Evolutionary conservation across 2,888 invertebrate genomes (phyloP), one percentile per base, ranked within the genome.

Genomic region (Norana najaformis): DNA sequence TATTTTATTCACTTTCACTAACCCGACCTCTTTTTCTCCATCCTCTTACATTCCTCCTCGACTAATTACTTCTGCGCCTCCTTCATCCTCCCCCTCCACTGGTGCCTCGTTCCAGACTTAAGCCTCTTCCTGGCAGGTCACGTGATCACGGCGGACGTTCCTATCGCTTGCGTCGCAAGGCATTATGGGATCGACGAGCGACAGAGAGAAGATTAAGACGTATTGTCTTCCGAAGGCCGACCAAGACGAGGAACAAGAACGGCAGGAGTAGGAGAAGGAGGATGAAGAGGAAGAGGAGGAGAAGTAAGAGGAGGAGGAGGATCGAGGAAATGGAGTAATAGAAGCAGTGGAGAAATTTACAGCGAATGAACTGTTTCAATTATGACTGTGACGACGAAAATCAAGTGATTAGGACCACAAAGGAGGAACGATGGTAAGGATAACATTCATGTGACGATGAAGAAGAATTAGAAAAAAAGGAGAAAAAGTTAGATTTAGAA

Each of bases 151-250:
- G 30, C 69, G 69, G n/a, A n/a, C 30, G 69, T 69, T n/a, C 69
- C n/a, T 69, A 69, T 69, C 69, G 69, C 69, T 69, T 30, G 69
- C 85, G 85, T 37, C 85, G 85, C 85, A 37, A 85, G 37, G 85
- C 35, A 85, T 85, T 85, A 37, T 85, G 85, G 85, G 85, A 37
- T 85, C 35, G 85, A 85, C 85, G 20, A 35, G 2, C 69, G 69
- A 8, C 69, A 69, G 69, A 69, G 69, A 69, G 69, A 69, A 69
- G 69, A 69, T 69, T 69, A 69, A 69, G 69, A 69, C 69, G 69
- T n/a, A 69, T 69, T 37, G 85, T 85, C 85, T 85, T 35, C 20
- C 36, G 85, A 85, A 35, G 83, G 34, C 36, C 16, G 83, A 83
- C 30, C 47, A 47, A 36, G 83, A 36, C 16, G 11, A 11, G 83